Evolutionary conservation across 1,140 invertebrate genomes (phyloP), one percentile per base, ranked within the genome.

Genomic region (Oncopodura yosiiana): DNA sequence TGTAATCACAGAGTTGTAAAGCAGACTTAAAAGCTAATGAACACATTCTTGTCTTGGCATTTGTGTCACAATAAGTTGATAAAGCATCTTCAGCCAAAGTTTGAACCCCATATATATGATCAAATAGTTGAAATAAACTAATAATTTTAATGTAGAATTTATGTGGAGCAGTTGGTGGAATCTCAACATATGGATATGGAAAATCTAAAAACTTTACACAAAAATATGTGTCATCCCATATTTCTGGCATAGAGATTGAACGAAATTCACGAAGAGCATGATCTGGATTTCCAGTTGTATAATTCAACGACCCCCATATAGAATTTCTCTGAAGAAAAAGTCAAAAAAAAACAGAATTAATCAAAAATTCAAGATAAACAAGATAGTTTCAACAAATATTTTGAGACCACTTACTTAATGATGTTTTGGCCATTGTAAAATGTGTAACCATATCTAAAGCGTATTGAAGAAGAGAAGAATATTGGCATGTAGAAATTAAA

Each of bases 21-120:
- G 62, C 62, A 41, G 39, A 46, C 43, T 61, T 64, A 34, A 64
- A 64, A 16, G 59, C 62, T 4, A 64, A 29, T 2, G 55, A 46
- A 27, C 50, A 53, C 58, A 64, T 60, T 49, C 41, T 39, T 12
- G 32, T 51, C 19, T 32, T 24, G n/a, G 32, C 11, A 19, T 50
- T 29, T 14, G 53, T 37, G 36, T 42, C 48, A 14, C n/a, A 18
- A 46, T 37, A 51, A 16, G 34, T 14, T 19, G 16, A 19, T 9
- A 63, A 34, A 12, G 51, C 57, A 24, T 43, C 37, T 19, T 50
- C 39, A 12, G 61, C 57, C 5, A 63, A 30, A 9, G 14, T 30
- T 39, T 57, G 56, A 21, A 63, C 54, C n/a, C 45, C 53, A 29
- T 23, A 26, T 12, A 26, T 38, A 9, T 56, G 42, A 27, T 56